Conservation (phyloP, 2,113 vertebrate species). For the Riparia riparia region DNA sequence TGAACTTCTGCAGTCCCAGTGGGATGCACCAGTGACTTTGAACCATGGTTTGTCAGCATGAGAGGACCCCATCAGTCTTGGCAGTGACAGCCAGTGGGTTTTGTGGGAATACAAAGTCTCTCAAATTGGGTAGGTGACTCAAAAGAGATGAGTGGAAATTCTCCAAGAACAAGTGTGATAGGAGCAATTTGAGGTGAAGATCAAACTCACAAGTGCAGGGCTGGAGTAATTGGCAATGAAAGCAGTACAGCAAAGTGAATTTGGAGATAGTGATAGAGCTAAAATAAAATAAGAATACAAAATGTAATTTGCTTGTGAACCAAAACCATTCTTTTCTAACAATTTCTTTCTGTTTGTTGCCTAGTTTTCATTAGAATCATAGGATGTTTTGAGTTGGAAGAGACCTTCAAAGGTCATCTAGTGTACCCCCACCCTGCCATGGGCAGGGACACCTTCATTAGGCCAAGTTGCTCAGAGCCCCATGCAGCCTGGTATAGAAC, state of each 20-base stretch:
- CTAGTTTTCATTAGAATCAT: neutral
- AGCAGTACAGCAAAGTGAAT: neutral
- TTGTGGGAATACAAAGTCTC: neutral
- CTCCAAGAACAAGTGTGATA: neutral
- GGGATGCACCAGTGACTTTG: neutral
- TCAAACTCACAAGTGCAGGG: neutral
- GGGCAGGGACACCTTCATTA: neutral
- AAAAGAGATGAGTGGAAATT: neutral
- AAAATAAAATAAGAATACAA: neutral
- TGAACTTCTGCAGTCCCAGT: neutral
- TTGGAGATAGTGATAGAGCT: neutral
- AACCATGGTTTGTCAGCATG: rapidly evolving
- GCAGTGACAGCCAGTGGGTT: neutral
- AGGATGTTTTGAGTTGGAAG: neutral
- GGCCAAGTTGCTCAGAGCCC: neutral
- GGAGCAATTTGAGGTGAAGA: neutral
- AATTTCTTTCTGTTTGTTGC: neutral
- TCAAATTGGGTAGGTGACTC: neutral
- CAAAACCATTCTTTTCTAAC: neutral
- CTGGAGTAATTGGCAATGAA: neutral
- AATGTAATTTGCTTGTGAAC: neutral
- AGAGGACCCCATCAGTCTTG: neutral
- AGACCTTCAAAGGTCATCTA: neutral
- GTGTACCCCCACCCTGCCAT: rapidly evolving
- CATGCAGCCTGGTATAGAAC: neutral